Conservation (phyloP, 2,113 vertebrate species). For the Perca fluviatilis region DNA sequence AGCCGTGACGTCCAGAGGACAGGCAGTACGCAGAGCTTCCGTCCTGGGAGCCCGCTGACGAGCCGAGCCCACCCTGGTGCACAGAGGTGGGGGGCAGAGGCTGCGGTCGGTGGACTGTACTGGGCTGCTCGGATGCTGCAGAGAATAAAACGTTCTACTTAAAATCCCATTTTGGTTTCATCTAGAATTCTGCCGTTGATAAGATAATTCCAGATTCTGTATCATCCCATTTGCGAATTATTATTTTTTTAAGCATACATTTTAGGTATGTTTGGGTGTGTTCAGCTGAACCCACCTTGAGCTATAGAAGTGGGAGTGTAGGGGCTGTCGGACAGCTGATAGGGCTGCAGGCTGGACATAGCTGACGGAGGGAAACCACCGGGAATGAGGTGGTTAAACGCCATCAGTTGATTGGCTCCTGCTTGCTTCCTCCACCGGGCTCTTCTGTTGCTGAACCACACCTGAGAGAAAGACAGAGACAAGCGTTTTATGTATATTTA, state of each 20-base stretch:
- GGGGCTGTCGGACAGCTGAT: constrained; percentile 96
- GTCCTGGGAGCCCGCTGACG: constrained; percentile 91
- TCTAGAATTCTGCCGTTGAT: background rate
- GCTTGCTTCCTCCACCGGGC: constrained; percentile 99
- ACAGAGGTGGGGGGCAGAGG: constrained; percentile 97
- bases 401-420: constrained; percentile 98
- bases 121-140: constrained; percentile 92
- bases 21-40: constrained; percentile 95
- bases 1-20: constrained; percentile 94
- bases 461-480: constrained; percentile 80
- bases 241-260: background rate
- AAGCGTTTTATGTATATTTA: constrained; percentile 4
- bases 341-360: constrained; percentile 94
- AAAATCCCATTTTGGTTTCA: background rate
- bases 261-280: background rate
- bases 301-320: constrained; percentile 96
- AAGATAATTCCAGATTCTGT: background rate
- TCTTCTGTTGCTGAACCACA: constrained; percentile 99
- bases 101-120: constrained; percentile 96
- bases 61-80: constrained; percentile 90
- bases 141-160: constrained; percentile 12
- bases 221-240: no score
- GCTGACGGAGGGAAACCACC: constrained; percentile 97
- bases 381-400: constrained; percentile 99
- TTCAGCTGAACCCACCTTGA: constrained; percentile 87